These are phyloP conservation scores for Phthorimaea operculella DNA, from an alignment of 1,140 invertebrate species.

Conservation along the genomic window DNA sequence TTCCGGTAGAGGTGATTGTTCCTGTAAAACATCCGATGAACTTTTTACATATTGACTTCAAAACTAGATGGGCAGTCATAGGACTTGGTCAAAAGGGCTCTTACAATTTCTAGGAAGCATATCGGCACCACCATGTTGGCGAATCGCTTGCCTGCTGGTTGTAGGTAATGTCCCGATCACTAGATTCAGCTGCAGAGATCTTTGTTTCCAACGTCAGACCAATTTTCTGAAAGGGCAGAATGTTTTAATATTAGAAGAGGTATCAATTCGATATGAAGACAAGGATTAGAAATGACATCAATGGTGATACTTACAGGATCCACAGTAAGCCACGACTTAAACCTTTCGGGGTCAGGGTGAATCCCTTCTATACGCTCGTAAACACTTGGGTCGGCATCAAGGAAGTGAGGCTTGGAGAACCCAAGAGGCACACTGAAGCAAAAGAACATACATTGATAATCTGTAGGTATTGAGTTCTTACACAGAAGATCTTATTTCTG, in stretches of 20 bases:
- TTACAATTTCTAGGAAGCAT: conserved; percentile 11
- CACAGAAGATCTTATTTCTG: too few species aligned
- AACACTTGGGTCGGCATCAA: conserved; percentile 72
- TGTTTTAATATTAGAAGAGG: too few species aligned
- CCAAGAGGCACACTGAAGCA: conserved; percentile 71
- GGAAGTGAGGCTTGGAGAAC: conserved; percentile 82
- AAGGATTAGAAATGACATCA: neutral
- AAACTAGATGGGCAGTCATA: neutral
- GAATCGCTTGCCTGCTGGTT: conserved; percentile 2
- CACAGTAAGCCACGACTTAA: conserved; percentile 25
- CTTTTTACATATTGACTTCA: too few species aligned
- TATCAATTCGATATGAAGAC: too few species aligned
- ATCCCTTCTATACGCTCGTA: conserved; percentile 73
- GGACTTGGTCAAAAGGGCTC: neutral
- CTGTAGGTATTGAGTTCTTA: too few species aligned
- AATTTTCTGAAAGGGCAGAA: conserved; percentile 9
- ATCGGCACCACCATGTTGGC: conserved; percentile 10
- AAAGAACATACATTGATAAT: too few species aligned
- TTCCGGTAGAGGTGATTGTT: conserved; percentile 25
- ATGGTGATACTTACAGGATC: conserved; percentile 22
- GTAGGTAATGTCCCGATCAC: conserved; percentile 5
- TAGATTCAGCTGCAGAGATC: conserved; percentile 10
- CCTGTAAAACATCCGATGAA: conserved; percentile 16
- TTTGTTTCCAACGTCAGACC: conserved; percentile 11
- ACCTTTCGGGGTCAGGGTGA: conserved; percentile 58